Evolutionary conservation across 2,888 invertebrate species (phyloP), one percentile per base, ranked within the genome.

Genomic region (Pristionchus exspectatus): DNA sequence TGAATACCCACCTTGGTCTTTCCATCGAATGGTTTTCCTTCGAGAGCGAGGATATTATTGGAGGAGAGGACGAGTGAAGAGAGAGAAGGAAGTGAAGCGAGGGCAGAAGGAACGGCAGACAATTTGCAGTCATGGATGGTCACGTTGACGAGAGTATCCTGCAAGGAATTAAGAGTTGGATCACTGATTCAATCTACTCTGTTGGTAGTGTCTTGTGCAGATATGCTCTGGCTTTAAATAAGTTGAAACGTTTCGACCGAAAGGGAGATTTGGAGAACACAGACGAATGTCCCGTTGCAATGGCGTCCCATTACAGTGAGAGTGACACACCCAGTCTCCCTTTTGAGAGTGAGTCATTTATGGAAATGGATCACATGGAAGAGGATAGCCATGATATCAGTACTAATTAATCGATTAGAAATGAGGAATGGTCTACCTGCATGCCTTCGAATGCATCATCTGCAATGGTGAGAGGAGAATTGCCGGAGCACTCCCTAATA

Each of bases 41-140:
- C 16, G 54, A 90, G 54, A 27, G 50, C n/a, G 9, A 38, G 74
- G 27, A 90, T 90, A 21, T 86, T 38, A 50, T 50, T 50, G 44
- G 44, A 50, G 44, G 44, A 50, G 44, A 50, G 44, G 4, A 89
- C 89, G 38, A 90, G 59, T n/a, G n/a, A 44, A 21, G 33, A 30
- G 3, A 90, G 89, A 21, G 74, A 21, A 27, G 18, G 16, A 33
- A 93, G 69, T 33, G 56, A 87, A 38, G 27, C 27, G 7, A 93
- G 93, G 44, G 44, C 44, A 50, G 44, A 50, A 9, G 44, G 44
- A 59, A 93, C 85, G 69, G 85, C 38, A 30, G 89, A 88, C 66
- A 94, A 90, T 69, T 92, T 91, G 83, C 94, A 94, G 38, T 92
- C 91, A 54, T 93, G 93, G 77, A 94, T 92, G 21, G 92, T 93